Conservation (phyloP, 2,888 invertebrate species). For the Acleris sparsana region DNA sequence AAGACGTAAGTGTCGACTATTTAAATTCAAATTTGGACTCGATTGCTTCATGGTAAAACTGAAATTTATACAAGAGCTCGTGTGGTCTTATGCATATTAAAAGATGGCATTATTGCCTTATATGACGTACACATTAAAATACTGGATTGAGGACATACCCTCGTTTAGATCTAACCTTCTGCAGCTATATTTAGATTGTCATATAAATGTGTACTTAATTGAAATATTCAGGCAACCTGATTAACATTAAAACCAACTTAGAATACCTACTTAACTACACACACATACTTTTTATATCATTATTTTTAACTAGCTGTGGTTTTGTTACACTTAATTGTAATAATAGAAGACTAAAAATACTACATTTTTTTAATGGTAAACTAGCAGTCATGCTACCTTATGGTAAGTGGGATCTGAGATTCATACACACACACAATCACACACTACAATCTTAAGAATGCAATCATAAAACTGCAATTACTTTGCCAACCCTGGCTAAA, state of each 20-base stretch:
- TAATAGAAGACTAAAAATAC: no score
- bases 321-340: no score
- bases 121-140: slow-evolving; percentile 27
- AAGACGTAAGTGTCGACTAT: neutral
- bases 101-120: slow-evolving; percentile 17
- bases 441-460: no score
- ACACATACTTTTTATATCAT: no score
- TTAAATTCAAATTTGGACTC: neutral
- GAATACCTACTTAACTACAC: neutral
- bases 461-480: no score
- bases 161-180: slow-evolving; percentile 30
- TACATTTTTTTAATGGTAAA: no score
- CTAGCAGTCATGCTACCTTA: no score
- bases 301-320: no score
- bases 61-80: neutral
- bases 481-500: no score
- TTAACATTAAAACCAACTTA: slow-evolving; percentile 12
- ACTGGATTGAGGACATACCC: slow-evolving; percentile 33
- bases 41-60: slow-evolving; percentile 2
- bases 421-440: no score
- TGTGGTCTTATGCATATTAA: neutral
- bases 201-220: slow-evolving; percentile 22
- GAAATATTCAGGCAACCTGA: slow-evolving; percentile 11
- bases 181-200: slow-evolving; percentile 24
- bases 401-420: no score